Base-by-base conservation (phyloP, 2,797 vertebrate genomes). In the Argentina silus region DNA sequence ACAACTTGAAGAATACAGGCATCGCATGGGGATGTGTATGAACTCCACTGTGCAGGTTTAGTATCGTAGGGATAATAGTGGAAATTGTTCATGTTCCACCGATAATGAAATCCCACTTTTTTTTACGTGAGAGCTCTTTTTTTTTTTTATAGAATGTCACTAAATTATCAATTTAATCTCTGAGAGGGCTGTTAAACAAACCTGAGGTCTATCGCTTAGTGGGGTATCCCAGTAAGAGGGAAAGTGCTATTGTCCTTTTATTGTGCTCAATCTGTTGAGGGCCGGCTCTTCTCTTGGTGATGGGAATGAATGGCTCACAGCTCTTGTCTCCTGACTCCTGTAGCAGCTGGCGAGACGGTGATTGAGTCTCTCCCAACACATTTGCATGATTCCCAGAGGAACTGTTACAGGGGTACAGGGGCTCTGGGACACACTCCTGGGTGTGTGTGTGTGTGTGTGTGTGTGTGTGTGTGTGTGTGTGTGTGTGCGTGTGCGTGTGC, bases 301-400 rank as follows among this genome's bases (percentile, higher is more conserved):
- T 76, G 75, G 70, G 79, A 83, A 80, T 83, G 65, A 9, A 19
- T 56, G 55, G 67, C 21, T 57, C 44, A 73, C 42, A 51, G 19
- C 19, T 66, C 77, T 64, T 66, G 60, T 51, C 62, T 23, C 51
- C 27, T 36, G 27, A 36, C 27, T 36, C 27, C 61, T 21, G 59
- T 60, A 55, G 60, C 76, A 81, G 67, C 78, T 79, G 83, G 72
- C 44, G 14, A 51, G 70, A 59, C 12, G 70, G 72, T 76, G 69
- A 83, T 75, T 83, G 71, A 87, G 78, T 75, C 53, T 79, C 59
- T 86, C 76, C 85, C 81, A 27, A 36, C 74, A 85, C 81, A 79
- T 79, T 75, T 51, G 56, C 74, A 71, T 68, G 61, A 55, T 55
- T 59, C 79, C 81, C 78, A 68, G 71, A 78, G 75, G 84, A 48